Evolutionary conservation across 2,888 invertebrate species (phyloP).

Genomic region (Pollenia amentaria): DNA sequence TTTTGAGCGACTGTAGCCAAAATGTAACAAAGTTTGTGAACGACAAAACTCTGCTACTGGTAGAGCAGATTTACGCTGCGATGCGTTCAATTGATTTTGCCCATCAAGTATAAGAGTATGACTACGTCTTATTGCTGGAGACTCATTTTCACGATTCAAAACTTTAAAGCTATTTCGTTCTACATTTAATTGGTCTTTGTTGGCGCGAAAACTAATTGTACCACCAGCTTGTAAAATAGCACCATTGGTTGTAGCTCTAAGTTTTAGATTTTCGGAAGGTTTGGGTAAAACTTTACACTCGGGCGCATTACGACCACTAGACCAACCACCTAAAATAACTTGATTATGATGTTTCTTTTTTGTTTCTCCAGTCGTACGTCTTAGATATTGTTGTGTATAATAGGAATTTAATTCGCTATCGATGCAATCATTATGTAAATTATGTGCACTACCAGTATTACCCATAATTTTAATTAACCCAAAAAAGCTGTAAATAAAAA

Average conservation of each 20-base stretch:
- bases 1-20: conserved; percentile 65
- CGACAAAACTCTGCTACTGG: conserved; percentile 74
- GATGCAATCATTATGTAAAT: conserved; percentile 76
- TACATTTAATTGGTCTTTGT: conserved; percentile 13
- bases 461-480: conserved; percentile 76
- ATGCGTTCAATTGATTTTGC: not conserved
- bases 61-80: conserved; percentile 20
- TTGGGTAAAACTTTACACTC: conserved; percentile 89
- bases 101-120: conserved; percentile 76
- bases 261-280: conserved; percentile 86
- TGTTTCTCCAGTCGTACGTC: conserved; percentile 55
- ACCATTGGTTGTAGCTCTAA: conserved; percentile 93
- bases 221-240: conserved; percentile 93
- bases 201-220: conserved; percentile 90
- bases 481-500: not conserved
- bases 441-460: conserved; percentile 80
- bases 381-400: conserved; percentile 74
- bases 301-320: conserved; percentile 42
- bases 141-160: conserved; percentile 61
- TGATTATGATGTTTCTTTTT: conserved; percentile 60
- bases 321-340: conserved; percentile 13
- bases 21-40: conserved; percentile 74
- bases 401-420: conserved; percentile 76
- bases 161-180: conserved; percentile 19
- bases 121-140: conserved; percentile 72